Evolutionary conservation across 1,140 invertebrate species (phyloP), one percentile per base, ranked within the genome.

Genomic region (Eupristina koningsbergeri): DNA sequence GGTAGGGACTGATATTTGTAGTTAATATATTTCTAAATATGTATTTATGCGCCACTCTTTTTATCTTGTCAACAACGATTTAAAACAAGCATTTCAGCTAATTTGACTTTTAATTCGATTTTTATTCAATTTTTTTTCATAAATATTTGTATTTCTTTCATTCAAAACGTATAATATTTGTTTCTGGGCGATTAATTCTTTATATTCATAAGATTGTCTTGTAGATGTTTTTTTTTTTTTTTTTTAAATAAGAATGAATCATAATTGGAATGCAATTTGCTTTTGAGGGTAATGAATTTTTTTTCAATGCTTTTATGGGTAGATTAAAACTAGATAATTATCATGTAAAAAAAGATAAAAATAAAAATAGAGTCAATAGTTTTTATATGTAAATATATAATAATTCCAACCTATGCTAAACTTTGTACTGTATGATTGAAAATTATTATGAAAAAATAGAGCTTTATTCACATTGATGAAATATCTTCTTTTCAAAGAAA

Each of bases 81-180:
- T 15, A n/a, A 71, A 71, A 71, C 36, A 31, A 50, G 73, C 47
- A 29, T 47, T 53, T 75, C n/a, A 50, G 17, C 15, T 83, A 71
- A 83, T 78, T 83, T 78, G 67, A 50, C 53, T 84, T n/a, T 76
- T 74, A 74, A 80, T 84, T 84, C 47, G 76, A 84, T 79, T 79
- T 80, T 84, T 84, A 83, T 84, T 84, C 82, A 47, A 71, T 53
- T 41, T 34, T 39, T 61, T 39, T 29, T 39, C n/a, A 47, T 53
- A n/a, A n/a, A 13, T 80, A n/a, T 69, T n/a, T 26, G 8, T 80
- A n/a, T 69, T 8, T 13, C 15, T 67, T n/a, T 36, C 15, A 64
- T 63, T 78, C 11, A 45, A 41, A 64, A 31, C 31, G 3, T 34
- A 75, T 63, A 29, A 53, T 67, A 67, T 45, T n/a, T 50, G 64